Evolutionary conservation across 2,888 invertebrate species (phyloP), one percentile per base, ranked within the genome.

Genomic region (Andricus quercusramuli): DNA sequence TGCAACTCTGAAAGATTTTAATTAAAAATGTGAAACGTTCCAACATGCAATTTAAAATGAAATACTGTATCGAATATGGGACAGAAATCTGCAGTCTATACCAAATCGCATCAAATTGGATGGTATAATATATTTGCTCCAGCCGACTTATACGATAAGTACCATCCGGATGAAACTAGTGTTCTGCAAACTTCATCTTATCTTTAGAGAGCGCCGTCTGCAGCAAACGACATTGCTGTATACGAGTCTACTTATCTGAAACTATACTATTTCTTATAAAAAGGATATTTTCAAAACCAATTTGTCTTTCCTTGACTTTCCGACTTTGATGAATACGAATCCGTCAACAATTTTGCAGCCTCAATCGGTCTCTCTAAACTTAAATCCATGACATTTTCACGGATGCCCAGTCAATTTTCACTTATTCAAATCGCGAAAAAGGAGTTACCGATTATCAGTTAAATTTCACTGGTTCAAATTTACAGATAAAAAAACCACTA

Each of bases 161-260:
- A 41, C 15, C 44, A 68, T 68, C 68, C n/a, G 68, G 68, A 68
- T 68, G 47, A 47, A 68, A 68, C 68, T 68, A 68, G 68, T 68
- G 68, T 44, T 68, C 68, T 44, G n/a, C 68, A 47, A 68, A 68
- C 68, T 68, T 68, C 68, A 68, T 47, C 25, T 68, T 68, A 68
- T 44, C 68, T 68, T 44, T 67, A 56, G 25, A 25, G 22, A 68
- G 22, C 68, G 44, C 68, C 44, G 44, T 25, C 47, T 68, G 68
- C 22, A 68, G 44, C 68, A 68, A 68, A 68, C 68, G 68, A 47
- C 68, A 68, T 68, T 68, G 25, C 68, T 41, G 3, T 68, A 17
- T 68, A 68, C 68, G 68, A 68, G 47, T 68, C 25, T 47, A 8
- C 68, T 68, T 68, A 68, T 68, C 47, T 68, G 68, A 68, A 68